Evolutionary conservation across 2,113 vertebrate species (phyloP).

Genomic region (Neolamprologus modestus): DNA sequence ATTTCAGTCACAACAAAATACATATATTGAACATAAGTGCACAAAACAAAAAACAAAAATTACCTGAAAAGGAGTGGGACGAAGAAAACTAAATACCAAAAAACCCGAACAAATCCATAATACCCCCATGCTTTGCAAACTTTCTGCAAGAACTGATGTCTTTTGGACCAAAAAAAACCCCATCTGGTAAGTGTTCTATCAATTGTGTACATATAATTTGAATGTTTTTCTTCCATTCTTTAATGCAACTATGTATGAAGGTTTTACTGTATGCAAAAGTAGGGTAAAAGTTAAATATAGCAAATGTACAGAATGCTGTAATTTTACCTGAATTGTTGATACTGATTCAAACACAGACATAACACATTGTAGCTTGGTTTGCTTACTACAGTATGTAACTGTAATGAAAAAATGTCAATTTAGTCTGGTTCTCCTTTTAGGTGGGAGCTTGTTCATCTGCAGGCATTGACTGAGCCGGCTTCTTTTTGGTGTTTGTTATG

Average conservation of each 20-base stretch:
- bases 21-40: too few species aligned
- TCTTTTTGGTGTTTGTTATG: not conserved
- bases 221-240: not conserved
- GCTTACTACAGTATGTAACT: not conserved
- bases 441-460: not conserved
- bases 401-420: not conserved
- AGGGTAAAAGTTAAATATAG: not conserved
- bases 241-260: not conserved
- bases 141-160: not conserved
- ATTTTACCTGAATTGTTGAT: not conserved
- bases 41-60: too few species aligned
- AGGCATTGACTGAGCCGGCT: not conserved
- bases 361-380: not conserved
- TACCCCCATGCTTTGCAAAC: not conserved
- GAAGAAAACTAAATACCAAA: not conserved
- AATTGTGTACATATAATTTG: not conserved
- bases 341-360: not conserved
- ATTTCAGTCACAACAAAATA: too few species aligned
- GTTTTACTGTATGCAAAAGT: not conserved
- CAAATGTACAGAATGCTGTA: not conserved
- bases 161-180: fast-evolving
- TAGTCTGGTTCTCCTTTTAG: not conserved
- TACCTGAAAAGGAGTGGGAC: too few species aligned
- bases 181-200: not conserved
- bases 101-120: fast-evolving